Percentiles rank a stretch among this genome's conserved stretches.
Evolutionary conservation across 2,113 vertebrate species (phyloP).

Genomic region (Canis aureus): DNA sequence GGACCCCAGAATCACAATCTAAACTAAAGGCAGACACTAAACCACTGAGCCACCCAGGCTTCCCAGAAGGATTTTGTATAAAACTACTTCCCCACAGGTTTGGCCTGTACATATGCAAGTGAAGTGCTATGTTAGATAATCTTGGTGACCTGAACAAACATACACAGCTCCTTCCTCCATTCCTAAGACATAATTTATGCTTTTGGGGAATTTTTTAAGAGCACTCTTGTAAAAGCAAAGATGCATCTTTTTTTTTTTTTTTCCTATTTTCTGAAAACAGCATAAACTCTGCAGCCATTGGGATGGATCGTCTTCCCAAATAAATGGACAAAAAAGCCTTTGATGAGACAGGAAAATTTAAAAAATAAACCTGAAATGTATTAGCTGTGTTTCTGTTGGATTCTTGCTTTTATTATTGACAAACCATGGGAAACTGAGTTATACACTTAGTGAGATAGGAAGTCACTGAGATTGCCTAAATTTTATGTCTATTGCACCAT

Average conservation of each 20-base stretch:
- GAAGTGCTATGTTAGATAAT: background rate
- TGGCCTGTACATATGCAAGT: background rate
- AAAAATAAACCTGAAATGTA: background rate
- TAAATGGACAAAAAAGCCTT: background rate
- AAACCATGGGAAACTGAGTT: background rate
- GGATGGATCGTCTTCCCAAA: background rate
- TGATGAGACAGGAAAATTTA: background rate
- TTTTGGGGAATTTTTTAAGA: background rate
- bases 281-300: background rate
- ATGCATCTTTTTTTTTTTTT: background rate
- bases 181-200: background rate
- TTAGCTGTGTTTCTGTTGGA: background rate
- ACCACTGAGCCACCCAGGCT: too few species aligned
- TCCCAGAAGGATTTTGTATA: background rate
- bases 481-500: background rate
- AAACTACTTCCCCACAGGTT: background rate
- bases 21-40: too few species aligned
- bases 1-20: too few species aligned
- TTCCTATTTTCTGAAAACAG: background rate
- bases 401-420: background rate
- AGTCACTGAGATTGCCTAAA: background rate
- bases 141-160: background rate
- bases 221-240: background rate
- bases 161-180: background rate
- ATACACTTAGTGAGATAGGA: background rate